phyloP scores from a whole-genome alignment of 2,888 invertebrate genomes.

The Ommatoiulus sabulosus region DNA sequence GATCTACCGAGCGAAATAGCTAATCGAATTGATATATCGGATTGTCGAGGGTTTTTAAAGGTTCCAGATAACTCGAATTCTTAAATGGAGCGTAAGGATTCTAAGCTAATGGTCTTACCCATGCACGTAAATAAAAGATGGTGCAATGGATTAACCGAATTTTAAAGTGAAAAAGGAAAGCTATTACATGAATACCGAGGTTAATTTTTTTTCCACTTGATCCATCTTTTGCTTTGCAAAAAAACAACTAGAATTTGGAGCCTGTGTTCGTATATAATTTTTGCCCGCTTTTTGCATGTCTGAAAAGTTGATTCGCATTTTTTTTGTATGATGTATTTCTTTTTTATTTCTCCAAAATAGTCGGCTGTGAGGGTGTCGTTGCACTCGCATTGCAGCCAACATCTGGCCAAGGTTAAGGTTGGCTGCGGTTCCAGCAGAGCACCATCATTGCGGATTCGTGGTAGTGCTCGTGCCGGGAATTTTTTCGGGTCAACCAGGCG shows the following conservation, averaged over 20 bases:
- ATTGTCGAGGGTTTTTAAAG: no score
- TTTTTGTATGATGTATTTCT: neutral
- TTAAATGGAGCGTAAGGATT: no score
- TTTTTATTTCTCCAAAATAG: neutral
- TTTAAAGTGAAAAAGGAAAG: no score
- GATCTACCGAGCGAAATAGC: no score
- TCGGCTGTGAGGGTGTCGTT: neutral
- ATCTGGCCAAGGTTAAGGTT: constrained; percentile 43
- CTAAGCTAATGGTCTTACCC: no score
- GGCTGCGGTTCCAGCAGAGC: neutral
- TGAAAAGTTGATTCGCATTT: neutral
- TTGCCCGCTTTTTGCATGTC: neutral
- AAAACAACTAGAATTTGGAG: neutral
- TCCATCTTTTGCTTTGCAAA: neutral
- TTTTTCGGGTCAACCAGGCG: no score
- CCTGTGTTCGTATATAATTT: constrained; percentile 1
- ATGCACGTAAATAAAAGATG: no score
- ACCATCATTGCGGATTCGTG: neutral
- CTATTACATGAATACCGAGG: neutral
- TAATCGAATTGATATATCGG: no score
- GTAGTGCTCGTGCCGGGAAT: no score
- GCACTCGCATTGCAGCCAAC: neutral
- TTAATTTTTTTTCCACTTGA: neutral
- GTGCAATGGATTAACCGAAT: no score
- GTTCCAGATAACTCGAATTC: no score